These are phyloP conservation scores for Chironomus striatipennis DNA, from an alignment of 1,140 invertebrate genomes.

Conservation along the genomic window DNA sequence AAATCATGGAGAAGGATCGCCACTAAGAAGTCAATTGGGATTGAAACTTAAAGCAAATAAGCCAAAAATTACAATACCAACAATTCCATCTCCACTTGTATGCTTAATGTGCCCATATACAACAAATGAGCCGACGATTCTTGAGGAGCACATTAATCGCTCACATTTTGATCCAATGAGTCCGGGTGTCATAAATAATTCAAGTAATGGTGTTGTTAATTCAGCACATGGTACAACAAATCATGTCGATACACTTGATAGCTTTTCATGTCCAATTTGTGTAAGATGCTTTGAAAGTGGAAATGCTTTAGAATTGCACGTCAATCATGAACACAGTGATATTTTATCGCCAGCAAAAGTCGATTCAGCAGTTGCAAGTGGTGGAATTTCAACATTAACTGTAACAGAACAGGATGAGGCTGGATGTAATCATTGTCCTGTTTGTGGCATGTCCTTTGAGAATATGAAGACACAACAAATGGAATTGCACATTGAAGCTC, in stretches of 20 bases:
- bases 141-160: conserved; percentile 78
- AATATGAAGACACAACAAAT: conserved; percentile 26
- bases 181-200: conserved; percentile 45
- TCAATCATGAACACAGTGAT: conserved; percentile 69
- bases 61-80: conserved; percentile 41
- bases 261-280: conserved; percentile 60
- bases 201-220: conserved; percentile 21
- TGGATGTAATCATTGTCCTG: conserved; percentile 38
- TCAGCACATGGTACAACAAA: conserved; percentile 27
- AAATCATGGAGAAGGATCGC: conserved; percentile 50
- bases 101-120: conserved; percentile 67
- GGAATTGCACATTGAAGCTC: conserved; percentile 54
- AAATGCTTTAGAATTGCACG: conserved; percentile 73
- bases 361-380: conserved; percentile 7
- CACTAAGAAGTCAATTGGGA: conserved; percentile 50
- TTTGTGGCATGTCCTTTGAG: conserved; percentile 36
- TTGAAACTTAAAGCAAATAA: conserved; percentile 51
- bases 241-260: conserved; percentile 22
- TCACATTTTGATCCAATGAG: conserved; percentile 79
- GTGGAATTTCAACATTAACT: not conserved
- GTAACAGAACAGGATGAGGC: not conserved
- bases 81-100: conserved; percentile 35
- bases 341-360: conserved; percentile 43
- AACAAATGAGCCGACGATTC: conserved; percentile 58
- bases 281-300: conserved; percentile 59